phyloP scores from a whole-genome alignment of 2,113 vertebrate species.

The Ochotona curzoniae region DNA sequence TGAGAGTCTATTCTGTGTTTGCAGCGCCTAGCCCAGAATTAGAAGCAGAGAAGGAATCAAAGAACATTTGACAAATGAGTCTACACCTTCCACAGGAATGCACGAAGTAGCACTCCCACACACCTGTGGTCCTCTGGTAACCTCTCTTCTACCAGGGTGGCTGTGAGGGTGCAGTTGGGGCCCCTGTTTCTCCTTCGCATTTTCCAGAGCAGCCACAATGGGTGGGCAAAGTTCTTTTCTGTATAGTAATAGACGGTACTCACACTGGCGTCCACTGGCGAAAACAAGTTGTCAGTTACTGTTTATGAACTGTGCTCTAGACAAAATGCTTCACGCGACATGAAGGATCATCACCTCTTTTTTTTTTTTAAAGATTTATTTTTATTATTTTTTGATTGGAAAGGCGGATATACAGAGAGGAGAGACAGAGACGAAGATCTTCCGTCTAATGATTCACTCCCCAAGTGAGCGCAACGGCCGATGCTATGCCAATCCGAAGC shows the following conservation, averaged over 20 bases:
- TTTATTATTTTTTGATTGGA: too few relatives aligned
- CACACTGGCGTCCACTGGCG: too few relatives aligned
- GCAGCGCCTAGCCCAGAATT: neutral
- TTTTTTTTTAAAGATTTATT: too few relatives aligned
- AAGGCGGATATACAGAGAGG: too few relatives aligned
- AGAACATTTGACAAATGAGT: neutral
- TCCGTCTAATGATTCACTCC: too few relatives aligned
- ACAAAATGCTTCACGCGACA: neutral
- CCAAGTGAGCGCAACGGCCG: too few relatives aligned
- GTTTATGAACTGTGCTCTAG: neutral
- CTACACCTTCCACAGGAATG: rapidly evolving
- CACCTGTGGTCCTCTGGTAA: neutral
- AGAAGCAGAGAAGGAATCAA: neutral
- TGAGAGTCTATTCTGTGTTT: neutral
- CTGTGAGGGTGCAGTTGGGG: neutral
- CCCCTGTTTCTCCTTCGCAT: neutral
- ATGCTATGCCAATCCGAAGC: too few relatives aligned
- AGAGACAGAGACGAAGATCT: too few relatives aligned
- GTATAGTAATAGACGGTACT: neutral
- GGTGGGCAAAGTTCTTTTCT: neutral
- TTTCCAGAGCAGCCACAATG: neutral
- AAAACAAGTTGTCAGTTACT: neutral
- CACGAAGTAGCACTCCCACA: rapidly evolving
- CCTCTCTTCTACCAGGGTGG: neutral
- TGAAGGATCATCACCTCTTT: too few relatives aligned